A percentile compares a stretch with the other conserved stretches of the same genome.
Conservation (phyloP, 92 coral and sea anemone species). For the Epizoanthus scotinus region DNA sequence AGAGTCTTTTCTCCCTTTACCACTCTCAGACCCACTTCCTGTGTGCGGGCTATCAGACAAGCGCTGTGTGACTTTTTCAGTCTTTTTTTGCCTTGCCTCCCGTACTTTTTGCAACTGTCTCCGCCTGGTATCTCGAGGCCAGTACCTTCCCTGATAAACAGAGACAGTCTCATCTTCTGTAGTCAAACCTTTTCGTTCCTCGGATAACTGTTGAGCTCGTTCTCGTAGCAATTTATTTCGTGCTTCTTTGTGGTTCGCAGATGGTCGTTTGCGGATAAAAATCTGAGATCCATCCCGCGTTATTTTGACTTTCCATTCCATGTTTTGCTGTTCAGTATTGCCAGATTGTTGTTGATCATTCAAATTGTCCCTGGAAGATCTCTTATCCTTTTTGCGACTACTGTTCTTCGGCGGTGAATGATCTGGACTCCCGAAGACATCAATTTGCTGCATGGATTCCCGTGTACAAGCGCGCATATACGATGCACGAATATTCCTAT, state of each 20-base stretch:
- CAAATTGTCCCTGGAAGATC: constrained; percentile 63
- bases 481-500: constrained; percentile 87
- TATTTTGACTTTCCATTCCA: constrained; percentile 92
- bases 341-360: constrained; percentile 55
- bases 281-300: constrained; percentile 95
- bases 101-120: constrained; percentile 88
- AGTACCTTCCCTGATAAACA: constrained; percentile 92
- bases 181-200: constrained; percentile 94
- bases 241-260: constrained; percentile 75
- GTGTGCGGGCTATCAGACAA: constrained; percentile 81
- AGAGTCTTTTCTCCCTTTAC: constrained; percentile 77
- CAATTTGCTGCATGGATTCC: constrained; percentile 80
- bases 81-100: constrained; percentile 81
- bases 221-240: constrained; percentile 91
- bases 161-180: constrained; percentile 97
- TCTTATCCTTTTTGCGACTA: constrained; percentile 51
- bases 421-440: constrained; percentile 75
- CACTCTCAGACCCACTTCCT: constrained; percentile 87
- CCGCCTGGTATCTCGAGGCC: constrained; percentile 92
- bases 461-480: constrained; percentile 81
- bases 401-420: constrained; percentile 50
- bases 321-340: constrained; percentile 68
- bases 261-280: constrained; percentile 80
- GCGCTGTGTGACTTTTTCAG: constrained; percentile 65
- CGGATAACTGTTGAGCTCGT: constrained; percentile 94